phyloP scores from a whole-genome alignment of 2,888 invertebrate species.

The Drosophila histrio region DNA sequence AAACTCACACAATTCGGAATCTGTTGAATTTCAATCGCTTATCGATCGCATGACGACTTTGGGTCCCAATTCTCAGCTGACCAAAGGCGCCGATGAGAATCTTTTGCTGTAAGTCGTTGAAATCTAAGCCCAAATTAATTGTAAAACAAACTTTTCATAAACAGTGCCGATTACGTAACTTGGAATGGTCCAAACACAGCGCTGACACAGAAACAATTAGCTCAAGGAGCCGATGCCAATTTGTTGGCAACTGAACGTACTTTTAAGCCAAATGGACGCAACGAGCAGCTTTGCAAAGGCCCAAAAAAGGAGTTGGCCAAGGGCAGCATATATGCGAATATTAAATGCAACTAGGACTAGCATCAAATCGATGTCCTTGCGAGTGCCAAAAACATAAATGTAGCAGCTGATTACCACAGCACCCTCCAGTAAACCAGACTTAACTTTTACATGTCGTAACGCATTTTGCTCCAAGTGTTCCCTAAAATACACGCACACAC shows the following conservation, averaged over 20 bases:
- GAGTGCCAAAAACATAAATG: constrained; percentile 60
- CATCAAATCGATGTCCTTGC: not conserved
- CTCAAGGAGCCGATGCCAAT: constrained; percentile 86
- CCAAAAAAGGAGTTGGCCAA: constrained; percentile 89
- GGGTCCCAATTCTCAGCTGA: constrained; percentile 89
- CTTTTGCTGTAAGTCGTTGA: constrained; percentile 89
- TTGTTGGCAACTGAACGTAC: constrained; percentile 82
- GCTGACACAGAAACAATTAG: constrained; percentile 84
- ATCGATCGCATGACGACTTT: constrained; percentile 83
- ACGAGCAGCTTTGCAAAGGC: constrained; percentile 89
- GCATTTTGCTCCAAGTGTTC: constrained; percentile 49
- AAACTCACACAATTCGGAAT: constrained; percentile 68
- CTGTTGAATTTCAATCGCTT: constrained; percentile 82
- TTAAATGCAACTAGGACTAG: constrained; percentile 81
- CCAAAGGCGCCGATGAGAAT: constrained; percentile 92
- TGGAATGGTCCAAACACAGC: constrained; percentile 92
- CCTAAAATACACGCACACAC: constrained; percentile 3
- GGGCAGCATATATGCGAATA: constrained; percentile 89
- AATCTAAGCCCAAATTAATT: not conserved
- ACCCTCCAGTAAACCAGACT: constrained; percentile 53
- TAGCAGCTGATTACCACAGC: constrained; percentile 11
- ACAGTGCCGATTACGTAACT: constrained; percentile 91
- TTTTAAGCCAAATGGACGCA: constrained; percentile 88
- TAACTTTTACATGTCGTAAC: constrained; percentile 49
- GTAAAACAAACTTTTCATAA: rapidly evolving